Conservation (phyloP, 2,888 invertebrate genomes). For the Erpobdella octoculata region DNA sequence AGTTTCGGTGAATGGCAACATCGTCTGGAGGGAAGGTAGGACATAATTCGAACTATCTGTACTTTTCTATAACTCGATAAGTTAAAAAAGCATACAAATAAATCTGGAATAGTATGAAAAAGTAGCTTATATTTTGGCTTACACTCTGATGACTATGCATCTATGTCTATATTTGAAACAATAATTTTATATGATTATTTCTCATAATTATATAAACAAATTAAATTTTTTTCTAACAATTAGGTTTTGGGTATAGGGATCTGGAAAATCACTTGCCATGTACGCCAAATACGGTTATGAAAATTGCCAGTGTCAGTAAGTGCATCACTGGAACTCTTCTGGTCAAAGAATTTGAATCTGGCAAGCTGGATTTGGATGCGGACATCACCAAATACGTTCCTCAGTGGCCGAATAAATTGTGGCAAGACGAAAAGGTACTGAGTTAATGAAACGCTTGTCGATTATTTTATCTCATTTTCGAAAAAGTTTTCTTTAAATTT, state of each 20-base stretch:
- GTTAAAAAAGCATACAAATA: background rate
- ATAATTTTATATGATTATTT: background rate
- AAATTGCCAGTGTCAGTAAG: slow-evolving; percentile 57
- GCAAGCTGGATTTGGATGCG: slow-evolving; percentile 56
- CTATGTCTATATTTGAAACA: no score
- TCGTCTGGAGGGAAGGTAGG: slow-evolving; percentile 53
- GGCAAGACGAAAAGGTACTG: background rate
- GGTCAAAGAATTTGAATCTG: slow-evolving; percentile 55
- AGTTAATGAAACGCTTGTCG: background rate
- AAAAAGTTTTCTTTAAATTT: no score
- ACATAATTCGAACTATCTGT: background rate
- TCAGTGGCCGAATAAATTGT: background rate
- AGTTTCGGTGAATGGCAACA: slow-evolving; percentile 54
- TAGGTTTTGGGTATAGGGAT: slow-evolving; percentile 12
- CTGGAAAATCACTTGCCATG: slow-evolving; percentile 3
- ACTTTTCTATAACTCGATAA: background rate
- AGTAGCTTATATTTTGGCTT: no score
- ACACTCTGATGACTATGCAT: no score
- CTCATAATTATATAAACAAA: background rate
- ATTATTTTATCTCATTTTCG: background rate
- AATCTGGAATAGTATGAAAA: no score
- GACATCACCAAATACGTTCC: slow-evolving; percentile 55
- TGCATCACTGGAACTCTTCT: slow-evolving; percentile 57
- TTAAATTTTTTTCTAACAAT: background rate
- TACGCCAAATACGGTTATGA: background rate